Evolutionary conservation across 53 echinoderm and acorn worm species (phyloP), one percentile per base, ranked within the genome.

Genomic region (Arbacia lixula): DNA sequence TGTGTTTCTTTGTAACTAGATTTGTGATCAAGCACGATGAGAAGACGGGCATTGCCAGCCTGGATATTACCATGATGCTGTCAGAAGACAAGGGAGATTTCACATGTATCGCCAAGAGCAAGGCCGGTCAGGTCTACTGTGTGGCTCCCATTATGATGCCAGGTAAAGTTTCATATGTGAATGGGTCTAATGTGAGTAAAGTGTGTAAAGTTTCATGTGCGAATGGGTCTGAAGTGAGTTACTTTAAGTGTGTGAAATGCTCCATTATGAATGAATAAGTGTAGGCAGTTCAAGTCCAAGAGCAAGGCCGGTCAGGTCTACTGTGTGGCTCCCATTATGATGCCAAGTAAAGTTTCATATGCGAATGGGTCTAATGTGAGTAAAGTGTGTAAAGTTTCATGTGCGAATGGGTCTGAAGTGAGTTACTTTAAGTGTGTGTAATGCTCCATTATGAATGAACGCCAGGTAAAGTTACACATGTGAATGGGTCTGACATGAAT

Each of bases 61-160:
- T 99, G 29, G 92, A 92, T 60, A 99, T 99, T 34, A 95, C 95
- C 66, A 99, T 99, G 99, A 66, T 95, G 55, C 84, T 92, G 3
- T 41, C 53, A 10, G 91, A 99, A 33, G 99, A 99, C 87, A 86
- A 83, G 37, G 94, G 92, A 60, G 86, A 92, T 68, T 99, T 87
- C 86, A 90, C 89, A 24, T 95, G 94, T 63, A 86, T 92, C 16
- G 99, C 99, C 50, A 92, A 94, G 79, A 99, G 94, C 53, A 86
- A 84, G 75, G 76, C 91, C 31, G 99, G 99, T 4, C 88, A 99
- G 54, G 84, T 83, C n/a, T 86, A 88, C n/a, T 85, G 86, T 66
- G 78, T 77, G 61, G 87, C 91, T 9, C 81, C 85, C 12, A 63
- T 99, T 4, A 77, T 99, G 36, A 14, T 71, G 60, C 17, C 90